These are phyloP conservation scores for Pegoplata infirma DNA, from an alignment of 2,888 invertebrate species.

Conservation along the genomic window DNA sequence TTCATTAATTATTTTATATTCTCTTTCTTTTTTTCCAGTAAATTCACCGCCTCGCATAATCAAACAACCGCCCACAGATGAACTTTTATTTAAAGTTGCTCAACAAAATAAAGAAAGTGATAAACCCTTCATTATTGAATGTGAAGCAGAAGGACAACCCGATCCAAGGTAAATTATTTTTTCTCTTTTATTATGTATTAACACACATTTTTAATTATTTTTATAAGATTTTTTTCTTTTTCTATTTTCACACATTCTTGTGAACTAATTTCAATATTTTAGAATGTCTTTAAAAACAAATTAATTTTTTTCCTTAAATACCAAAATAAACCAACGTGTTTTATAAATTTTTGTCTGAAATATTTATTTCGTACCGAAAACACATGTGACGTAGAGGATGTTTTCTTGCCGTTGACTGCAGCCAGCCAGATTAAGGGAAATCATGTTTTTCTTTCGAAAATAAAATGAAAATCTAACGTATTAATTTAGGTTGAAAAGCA, in stretches of 20 bases:
- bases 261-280: not conserved
- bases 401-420: not conserved
- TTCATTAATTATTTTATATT: too few relatives aligned
- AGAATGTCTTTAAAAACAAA: constrained; percentile 15
- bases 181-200: constrained; percentile 64
- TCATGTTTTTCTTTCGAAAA: constrained; percentile 11
- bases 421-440: not conserved
- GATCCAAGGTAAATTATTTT: constrained; percentile 90
- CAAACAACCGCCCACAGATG: constrained; percentile 94
- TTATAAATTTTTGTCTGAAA: not conserved
- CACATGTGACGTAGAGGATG: not conserved
- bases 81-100: constrained; percentile 94
- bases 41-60: constrained; percentile 94
- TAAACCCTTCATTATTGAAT: constrained; percentile 96
- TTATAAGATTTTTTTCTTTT: not conserved
- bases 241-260: not conserved
- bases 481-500: constrained; percentile 25
- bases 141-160: constrained; percentile 97
- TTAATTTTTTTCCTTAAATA: not conserved
- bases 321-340: not conserved
- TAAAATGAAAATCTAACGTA: constrained; percentile 4
- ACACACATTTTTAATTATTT: not conserved
- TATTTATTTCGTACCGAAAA: too few relatives aligned
- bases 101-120: constrained; percentile 89
- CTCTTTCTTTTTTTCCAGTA: constrained; percentile 78